These are phyloP conservation scores for Galbula dea DNA, from an alignment of 2,113 vertebrate genomes.

Conservation along the genomic window DNA sequence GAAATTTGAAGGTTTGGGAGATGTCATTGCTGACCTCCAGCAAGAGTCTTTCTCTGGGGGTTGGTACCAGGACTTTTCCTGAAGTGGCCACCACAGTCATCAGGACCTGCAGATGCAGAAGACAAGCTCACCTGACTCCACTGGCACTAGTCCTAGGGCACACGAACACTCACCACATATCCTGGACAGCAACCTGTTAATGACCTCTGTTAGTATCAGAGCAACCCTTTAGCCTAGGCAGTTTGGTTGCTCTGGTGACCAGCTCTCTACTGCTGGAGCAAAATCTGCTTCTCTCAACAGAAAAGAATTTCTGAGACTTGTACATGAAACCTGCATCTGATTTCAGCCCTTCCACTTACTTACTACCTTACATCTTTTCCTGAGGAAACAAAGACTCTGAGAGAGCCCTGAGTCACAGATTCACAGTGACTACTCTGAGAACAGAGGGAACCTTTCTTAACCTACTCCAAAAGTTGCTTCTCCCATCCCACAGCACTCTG, in stretches of 20 bases:
- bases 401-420: neutral
- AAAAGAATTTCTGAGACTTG: neutral
- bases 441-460: neutral
- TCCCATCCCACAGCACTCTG: neutral
- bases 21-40: neutral
- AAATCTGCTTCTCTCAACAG: neutral
- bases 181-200: neutral
- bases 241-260: neutral
- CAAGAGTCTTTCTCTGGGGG: neutral
- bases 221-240: neutral
- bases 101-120: neutral
- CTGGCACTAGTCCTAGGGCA: neutral
- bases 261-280: neutral
- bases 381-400: neutral
- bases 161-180: rapidly evolving
- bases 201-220: neutral
- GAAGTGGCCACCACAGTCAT: neutral
- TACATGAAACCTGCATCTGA: neutral
- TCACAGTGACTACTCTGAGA: neutral
- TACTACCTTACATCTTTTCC: neutral
- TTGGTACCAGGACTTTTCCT: neutral
- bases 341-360: neutral
- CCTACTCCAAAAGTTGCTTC: neutral
- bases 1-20: neutral
- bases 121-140: neutral